Percentiles rank a stretch among this genome's conserved stretches.
Evolutionary conservation across 1,140 invertebrate species (phyloP).

Genomic region (Dufourea novaeangliae): DNA sequence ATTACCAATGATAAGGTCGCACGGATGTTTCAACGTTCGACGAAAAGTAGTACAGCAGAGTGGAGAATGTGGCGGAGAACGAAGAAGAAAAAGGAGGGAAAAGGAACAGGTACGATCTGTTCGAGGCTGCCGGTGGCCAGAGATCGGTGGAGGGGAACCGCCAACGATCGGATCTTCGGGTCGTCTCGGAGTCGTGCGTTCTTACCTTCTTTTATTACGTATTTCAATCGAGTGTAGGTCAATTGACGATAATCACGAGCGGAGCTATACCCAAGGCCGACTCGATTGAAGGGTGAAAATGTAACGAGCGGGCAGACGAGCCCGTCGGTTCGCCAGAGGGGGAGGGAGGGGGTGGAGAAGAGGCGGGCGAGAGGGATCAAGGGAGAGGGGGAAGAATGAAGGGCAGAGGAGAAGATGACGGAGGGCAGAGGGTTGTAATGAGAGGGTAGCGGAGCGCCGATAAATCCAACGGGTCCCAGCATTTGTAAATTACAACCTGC

Average conservation of each 20-base stretch:
- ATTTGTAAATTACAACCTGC: slow-evolving; percentile 83
- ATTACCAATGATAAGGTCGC: slow-evolving; percentile 60
- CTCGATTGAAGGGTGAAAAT: slow-evolving; percentile 73
- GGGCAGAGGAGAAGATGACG: slow-evolving; percentile 58
- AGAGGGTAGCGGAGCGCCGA: slow-evolving; percentile 81
- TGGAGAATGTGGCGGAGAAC: not conserved
- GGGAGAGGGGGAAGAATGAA: slow-evolving; percentile 17
- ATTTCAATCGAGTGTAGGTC: slow-evolving; percentile 68
- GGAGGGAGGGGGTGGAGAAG: not conserved
- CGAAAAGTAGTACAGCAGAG: not conserved
- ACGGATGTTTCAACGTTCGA: not conserved
- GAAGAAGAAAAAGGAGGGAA: not conserved
- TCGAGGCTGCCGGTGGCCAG: slow-evolving; percentile 34
- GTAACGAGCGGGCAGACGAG: slow-evolving; percentile 50
- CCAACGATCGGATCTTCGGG: slow-evolving; percentile 28
- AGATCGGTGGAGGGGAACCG: slow-evolving; percentile 30
- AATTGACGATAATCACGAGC: slow-evolving; percentile 67
- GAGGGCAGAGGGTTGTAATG: slow-evolving; percentile 76
- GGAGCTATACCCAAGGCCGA: slow-evolving; percentile 65
- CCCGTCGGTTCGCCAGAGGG: not conserved
- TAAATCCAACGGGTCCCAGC: slow-evolving; percentile 81
- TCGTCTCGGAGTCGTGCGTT: slow-evolving; percentile 3
- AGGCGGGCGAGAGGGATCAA: not conserved
- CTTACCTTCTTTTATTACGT: slow-evolving; percentile 61
- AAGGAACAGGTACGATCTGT: not conserved